Evolutionary conservation across 2,888 invertebrate species (phyloP), one percentile per base, ranked within the genome.

Genomic region (Emmelina monodactyla): DNA sequence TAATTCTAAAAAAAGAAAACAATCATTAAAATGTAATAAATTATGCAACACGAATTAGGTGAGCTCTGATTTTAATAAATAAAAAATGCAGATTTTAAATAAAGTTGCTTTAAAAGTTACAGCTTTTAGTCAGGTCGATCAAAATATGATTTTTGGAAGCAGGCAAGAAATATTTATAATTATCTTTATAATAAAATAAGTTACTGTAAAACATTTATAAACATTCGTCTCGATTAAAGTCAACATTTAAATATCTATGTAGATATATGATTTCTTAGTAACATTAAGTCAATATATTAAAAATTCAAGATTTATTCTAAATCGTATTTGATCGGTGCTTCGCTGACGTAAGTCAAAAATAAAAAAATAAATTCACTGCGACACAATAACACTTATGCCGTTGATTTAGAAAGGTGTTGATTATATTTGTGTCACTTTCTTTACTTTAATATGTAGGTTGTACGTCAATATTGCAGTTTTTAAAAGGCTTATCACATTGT

Each of bases 11-110:
- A 19, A 64, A 58, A 57, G 45, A 25, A 62, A 67, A 71, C 68
- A 62, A 62, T 53, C 47, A 46, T 63, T 64, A 67, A 62, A 68
- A 67, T 63, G 63, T 50, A 66, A 72, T 72, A 75, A 75, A 72
- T 73, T 72, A 75, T 58, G 66, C 66, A 75, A 75, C 64, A 67
- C 58, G 25, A 25, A 25, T 25, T n/a, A 25, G 9, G 11, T 7
- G 9, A n/a, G n/a, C 35, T 43, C 38, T 32, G 44, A 47, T 43
- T 42, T 42, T 44, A 43, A 48, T 45, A 42, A 41, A 43, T 34
- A 43, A 43, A 40, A 33, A 37, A 32, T 37, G 29, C 13, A 32
- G 28, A 28, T 14, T 15, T 28, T 14, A 31, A 31, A 51, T 45
- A 25, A 25, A 3, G 3, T 42, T 39, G 15, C 45, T 41, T 37